Evolutionary conservation across 2,113 vertebrate species (phyloP), one percentile per base, ranked within the genome.

Genomic region (Benitochromis conjunctus): DNA sequence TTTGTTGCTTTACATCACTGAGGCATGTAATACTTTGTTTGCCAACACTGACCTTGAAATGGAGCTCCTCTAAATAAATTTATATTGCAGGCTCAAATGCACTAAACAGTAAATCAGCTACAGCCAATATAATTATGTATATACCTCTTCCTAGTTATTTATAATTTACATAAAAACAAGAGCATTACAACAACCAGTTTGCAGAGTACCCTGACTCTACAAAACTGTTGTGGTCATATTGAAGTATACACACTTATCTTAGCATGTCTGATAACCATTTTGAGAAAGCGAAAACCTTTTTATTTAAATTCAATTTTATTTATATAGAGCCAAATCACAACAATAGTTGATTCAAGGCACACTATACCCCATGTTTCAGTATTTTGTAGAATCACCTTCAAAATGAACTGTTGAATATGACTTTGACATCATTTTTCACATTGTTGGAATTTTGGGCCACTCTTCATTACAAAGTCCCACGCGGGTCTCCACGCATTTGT

Each of bases 1-100:
- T 79, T 89, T 7, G 18, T 56, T 88, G 71, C 85, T 85, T 80
- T 18, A 89, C 79, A 74, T 85, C 10, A 19, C 36, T 83, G 74
- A 81, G 43, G 16, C 26, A 36, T 83, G n/a, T 51, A 66, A 86
- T 4, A 41, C 80, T 38, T 58, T 71, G 87, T 87, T 64, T 80
- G 54, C 84, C 76, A 83, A 88, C 36, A 41, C 8, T 62, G 66
- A 77, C 31, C 48, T 71, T 84, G 57, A 87, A 84, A 76, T 24
- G 74, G 10, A 41, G 10, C 24, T 60, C 29, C 7, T 60, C 82
- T 74, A 74, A 74, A 29, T 74, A 74, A 74, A 51, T 18, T 74
- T 74, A 18, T 18, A 51, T 19, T 74, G 16, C 24, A 19, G 69
- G 41, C 16, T 48, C 24, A 51, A 51, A 74, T 46, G 21, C 16